Base-by-base conservation (phyloP, 1,140 invertebrate species). In the Sesamia nonagrioides region DNA sequence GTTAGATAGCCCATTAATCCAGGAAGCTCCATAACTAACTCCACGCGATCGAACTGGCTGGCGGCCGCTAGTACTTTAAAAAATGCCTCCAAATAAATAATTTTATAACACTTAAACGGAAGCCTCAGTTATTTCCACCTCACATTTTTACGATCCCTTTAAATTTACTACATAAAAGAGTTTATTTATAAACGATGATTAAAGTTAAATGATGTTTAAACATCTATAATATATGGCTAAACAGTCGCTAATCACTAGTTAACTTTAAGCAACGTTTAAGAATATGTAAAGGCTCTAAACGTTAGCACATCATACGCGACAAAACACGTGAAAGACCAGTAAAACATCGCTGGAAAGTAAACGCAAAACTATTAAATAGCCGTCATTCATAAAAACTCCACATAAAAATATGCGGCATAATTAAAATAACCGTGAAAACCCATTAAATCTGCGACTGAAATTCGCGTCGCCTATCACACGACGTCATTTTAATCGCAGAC, bases 401-500 rank as follows among this genome's bases (percentile, higher is more conserved):
- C 18, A 42, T 42, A 18, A 76, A 37, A 77, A 77, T 77, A 77
- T 77, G 60, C 48, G 60, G 35, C 48, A 33, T 54, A 68, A 78
- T 78, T 78, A 78, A 78, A 72, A 78, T 63, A 78, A 73, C 56
- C 68, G 58, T 61, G 45, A 63, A 72, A 63, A 40, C 35, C 35
- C 52, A 71, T 78, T 68, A 74, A 79, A 68, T 37, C 56, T 45
- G 73, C 73, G 54, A 74, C 71, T 61, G 21, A 75, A 75, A 40
- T 66, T 66, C 58, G 60, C 35, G 50, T 54, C 74, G 74, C 73
- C 58, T 42, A 60, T 68, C 78, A 71, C 78, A 76, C 78, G 54
- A 71, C 68, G 56, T 78, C 56, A 78, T 72, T 78, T 78, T 78
- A 63, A 77, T 54, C 74, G 68, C 69, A 78, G 77, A 61, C 68